Base-by-base conservation (phyloP, 2,888 invertebrate species). In the Zele albiditarsus region DNA sequence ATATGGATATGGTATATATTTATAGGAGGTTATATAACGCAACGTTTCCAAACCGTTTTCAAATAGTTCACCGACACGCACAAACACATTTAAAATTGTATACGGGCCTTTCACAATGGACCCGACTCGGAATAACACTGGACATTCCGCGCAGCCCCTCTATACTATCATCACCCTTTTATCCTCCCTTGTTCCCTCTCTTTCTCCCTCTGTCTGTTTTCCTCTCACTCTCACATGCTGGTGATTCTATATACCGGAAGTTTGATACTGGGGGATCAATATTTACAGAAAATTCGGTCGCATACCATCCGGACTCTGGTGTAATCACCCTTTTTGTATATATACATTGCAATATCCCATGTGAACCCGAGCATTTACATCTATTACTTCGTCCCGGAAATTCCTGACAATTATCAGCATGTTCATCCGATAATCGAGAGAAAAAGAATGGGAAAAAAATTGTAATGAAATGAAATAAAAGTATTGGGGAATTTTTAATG, bases 261-360 rank as follows among this genome's bases (percentile, higher is more conserved):
- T 75, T 75, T 72, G 62, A 53, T 38, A 75, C 71, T 62, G 49
- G 58, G 49, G 42, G 38, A 71, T 75, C 75, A 75, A 75, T 75
- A 75, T 75, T 75, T 75, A 72, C 75, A 58, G 71, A 71, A 71
- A 71, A 75, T 75, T 75, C 71, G 20, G 31, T 60, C 28, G 28
- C 62, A 58, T 38, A n/a, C 71, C 31, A 68, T 31, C 27, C 62
- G 62, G 28, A 62, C 53, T 46, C 53, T 2, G 5, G 20, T 53
- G 20, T 20, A 53, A 53, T 53, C 53, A 53, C 20, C 53, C 53
- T 20, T 53, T 58, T 16, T 60, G 16, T 27, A 60, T 60, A 60
- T 27, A 20, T 23, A 38, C 8, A 38, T 27, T 5, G 10, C n/a
- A n/a, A 63, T 33, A 38, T 63, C 28, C 60, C 14, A 38, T 63